Evolutionary conservation across 2,888 invertebrate genomes (phyloP).

Genomic region (Drosophila falleni): DNA sequence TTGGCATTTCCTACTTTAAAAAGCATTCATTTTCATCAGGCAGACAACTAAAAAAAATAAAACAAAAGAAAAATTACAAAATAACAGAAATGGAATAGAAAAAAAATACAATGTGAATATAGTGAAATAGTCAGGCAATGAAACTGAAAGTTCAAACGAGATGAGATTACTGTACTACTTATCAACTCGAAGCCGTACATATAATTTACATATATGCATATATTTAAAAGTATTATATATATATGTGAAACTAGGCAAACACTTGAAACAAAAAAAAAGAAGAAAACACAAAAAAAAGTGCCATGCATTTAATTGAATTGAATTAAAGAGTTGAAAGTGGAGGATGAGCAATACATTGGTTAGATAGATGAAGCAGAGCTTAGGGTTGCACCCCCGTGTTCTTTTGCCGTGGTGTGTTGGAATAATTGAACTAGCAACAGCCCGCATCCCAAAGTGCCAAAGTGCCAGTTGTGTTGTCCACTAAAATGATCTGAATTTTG

Average conservation of each 20-base stretch:
- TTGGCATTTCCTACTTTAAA: slow-evolving; percentile 84
- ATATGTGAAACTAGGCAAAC: slow-evolving; percentile 19
- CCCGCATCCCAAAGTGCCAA: slow-evolving; percentile 42
- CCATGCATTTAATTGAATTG: slow-evolving; percentile 81
- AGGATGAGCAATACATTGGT: slow-evolving; percentile 10
- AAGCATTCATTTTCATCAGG: slow-evolving; percentile 82
- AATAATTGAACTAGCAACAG: slow-evolving; percentile 41
- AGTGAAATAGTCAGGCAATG: slow-evolving; percentile 55
- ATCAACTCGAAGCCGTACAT: slow-evolving; percentile 6
- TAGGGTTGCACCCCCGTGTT: slow-evolving; percentile 47
- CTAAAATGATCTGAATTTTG: slow-evolving; percentile 33
- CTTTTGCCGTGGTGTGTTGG: background rate
- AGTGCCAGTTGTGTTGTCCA: slow-evolving; percentile 29
- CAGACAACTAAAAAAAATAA: slow-evolving; percentile 44
- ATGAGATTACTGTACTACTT: slow-evolving; percentile 16
- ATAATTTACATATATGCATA: slow-evolving; percentile 4
- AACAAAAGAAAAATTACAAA: slow-evolving; percentile 12
- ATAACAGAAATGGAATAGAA: slow-evolving; percentile 11
- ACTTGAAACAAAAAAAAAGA: slow-evolving; percentile 13
- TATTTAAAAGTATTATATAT: background rate
- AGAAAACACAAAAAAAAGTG: slow-evolving; percentile 28
- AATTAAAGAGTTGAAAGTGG: slow-evolving; percentile 55
- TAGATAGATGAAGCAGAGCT: slow-evolving; percentile 18
- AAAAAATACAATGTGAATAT: slow-evolving; percentile 26
- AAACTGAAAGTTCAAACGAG: slow-evolving; percentile 76